Percentiles rank a stretch among this genome's conserved stretches.
phyloP scores from a whole-genome alignment of 2,113 vertebrate genomes.

The Rhodinocichla rosea region DNA sequence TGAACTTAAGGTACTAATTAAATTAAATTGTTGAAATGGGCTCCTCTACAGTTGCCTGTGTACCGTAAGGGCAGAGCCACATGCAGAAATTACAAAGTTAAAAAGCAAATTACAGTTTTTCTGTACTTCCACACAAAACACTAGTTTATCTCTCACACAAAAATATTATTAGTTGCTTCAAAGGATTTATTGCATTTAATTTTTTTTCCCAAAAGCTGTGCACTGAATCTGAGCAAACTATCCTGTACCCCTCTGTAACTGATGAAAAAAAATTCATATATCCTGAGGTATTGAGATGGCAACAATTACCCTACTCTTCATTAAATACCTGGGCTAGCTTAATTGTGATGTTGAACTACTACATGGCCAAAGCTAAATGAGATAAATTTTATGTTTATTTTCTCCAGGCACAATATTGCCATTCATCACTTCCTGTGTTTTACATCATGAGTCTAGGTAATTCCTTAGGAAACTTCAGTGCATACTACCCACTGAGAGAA shows the following conservation, averaged over 20 bases:
- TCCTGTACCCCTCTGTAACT: background rate
- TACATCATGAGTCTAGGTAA: background rate
- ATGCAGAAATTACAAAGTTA: background rate
- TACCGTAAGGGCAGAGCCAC: background rate
- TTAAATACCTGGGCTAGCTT: background rate
- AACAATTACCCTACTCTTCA: background rate
- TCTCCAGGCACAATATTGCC: background rate
- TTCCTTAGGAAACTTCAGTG: background rate
- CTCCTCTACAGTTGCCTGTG: background rate
- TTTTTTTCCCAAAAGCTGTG: background rate
- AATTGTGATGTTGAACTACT: background rate
- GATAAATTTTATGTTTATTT: background rate
- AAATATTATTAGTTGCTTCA: background rate
- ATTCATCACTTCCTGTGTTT: background rate
- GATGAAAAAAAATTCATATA: background rate
- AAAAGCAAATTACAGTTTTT: background rate
- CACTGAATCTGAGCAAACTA: background rate
- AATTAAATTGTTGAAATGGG: background rate
- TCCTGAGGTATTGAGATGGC: background rate
- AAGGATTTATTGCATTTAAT: background rate
- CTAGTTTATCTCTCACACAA: background rate
- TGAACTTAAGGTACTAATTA: background rate
- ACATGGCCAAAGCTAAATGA: background rate
- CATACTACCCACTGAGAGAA: background rate
- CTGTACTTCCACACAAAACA: background rate